These are phyloP conservation scores for Drosophila quinaria DNA, from an alignment of 2,888 invertebrate species.

Conservation along the genomic window DNA sequence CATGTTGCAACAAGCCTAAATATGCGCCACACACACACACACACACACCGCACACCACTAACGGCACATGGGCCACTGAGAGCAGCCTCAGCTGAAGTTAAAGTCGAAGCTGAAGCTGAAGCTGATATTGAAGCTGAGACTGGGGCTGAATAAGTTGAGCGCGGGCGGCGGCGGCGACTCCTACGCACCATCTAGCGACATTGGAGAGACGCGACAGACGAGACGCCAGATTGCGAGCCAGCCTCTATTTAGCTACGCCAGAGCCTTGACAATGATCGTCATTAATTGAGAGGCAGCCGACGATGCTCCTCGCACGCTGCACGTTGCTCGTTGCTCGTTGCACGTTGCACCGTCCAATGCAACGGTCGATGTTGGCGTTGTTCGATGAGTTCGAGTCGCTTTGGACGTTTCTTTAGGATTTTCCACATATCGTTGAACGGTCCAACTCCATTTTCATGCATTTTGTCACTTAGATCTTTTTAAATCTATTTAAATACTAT, in stretches of 20 bases:
- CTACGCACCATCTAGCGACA: conserved; percentile 70
- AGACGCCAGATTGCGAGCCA: conserved; percentile 60
- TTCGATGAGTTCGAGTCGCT: conserved; percentile 57
- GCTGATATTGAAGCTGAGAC: not conserved
- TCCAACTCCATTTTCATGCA: not conserved
- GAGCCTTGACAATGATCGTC: conserved; percentile 82
- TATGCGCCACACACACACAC: conserved; percentile 77
- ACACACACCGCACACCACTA: conserved; percentile 67
- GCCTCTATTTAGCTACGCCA: conserved; percentile 79
- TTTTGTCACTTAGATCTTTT: conserved; percentile 2
- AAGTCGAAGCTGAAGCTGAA: not conserved
- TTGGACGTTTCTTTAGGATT: conserved; percentile 30
- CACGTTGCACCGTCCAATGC: conserved; percentile 26
- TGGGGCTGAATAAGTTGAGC: conserved; percentile 24
- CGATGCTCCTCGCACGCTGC: conserved; percentile 16
- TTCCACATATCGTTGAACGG: not conserved
- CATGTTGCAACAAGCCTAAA: conserved; percentile 81
- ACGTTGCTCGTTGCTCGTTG: conserved; percentile 20
- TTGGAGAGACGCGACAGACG: conserved; percentile 44
- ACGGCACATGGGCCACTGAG: conserved; percentile 53
- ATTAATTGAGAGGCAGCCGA: conserved; percentile 77
- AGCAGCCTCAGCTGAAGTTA: conserved; percentile 7
- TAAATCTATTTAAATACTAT: not conserved
- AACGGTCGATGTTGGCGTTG: conserved; percentile 50
- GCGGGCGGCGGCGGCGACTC: conserved; percentile 51